Base-by-base conservation (phyloP, 2,113 vertebrate genomes). In the Aptenodytes forsteri region DNA sequence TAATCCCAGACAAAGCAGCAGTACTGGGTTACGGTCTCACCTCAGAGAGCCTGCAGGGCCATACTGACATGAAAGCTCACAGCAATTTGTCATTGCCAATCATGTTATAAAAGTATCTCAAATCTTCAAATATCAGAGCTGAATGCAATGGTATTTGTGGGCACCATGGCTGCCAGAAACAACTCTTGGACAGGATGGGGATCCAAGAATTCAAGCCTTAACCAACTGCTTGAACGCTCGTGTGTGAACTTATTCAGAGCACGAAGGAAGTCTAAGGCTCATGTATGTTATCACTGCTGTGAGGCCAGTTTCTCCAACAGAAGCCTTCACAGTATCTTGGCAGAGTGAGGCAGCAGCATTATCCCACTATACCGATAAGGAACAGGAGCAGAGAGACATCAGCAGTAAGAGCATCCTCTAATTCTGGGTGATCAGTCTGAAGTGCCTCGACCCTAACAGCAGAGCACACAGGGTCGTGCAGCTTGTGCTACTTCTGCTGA, bases 1-100 rank as follows among this genome's bases (percentile, higher is more conserved):
- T 58, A 82, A 50, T 72, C 59, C 66, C 87, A 79, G 73, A 49
- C 83, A 95, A 81, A 90, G 62, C 55, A 89, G 83, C 47, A 78
- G 81, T 67, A 75, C 61, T 82, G 70, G 79, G 62, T 93, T 93
- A 91, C 89, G 52, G 5, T 82, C 54, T 46, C 87, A 67, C 38
- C 56, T 67, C 84, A 9, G 26, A 54, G 75, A 78, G 70, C 42
- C 66, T 56, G 32, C 64, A 80, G 62, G 38, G 55, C 40, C 38
- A 32, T 0, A 40, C 13, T 21, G 69, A 85, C 56, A 64, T 0
- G 4, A 76, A 59, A 90, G 32, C 56, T 85, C 78, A 72, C 29
- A 80, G 78, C 78, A 90, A 49, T 52, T 69, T 91, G 88, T 61
- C 3, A 54, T 17, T 79, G 64, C 71, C 91, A 92, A 62, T 86